Evolutionary conservation across 2,888 invertebrate species (phyloP), one percentile per base, ranked within the genome.

Genomic region (Tachina lurida): DNA sequence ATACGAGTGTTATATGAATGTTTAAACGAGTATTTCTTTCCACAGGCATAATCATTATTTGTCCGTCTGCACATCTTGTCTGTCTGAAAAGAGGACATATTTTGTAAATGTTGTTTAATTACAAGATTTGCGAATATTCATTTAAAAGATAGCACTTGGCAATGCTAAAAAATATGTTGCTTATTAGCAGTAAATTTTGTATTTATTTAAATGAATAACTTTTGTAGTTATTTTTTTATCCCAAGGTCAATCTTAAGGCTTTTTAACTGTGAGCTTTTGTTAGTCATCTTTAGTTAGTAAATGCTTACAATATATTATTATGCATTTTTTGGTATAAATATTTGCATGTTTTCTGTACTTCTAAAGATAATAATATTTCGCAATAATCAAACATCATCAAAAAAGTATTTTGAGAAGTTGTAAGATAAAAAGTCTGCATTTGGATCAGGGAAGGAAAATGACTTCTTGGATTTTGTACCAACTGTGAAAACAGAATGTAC

Each of bases 61-160:
- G 68, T 81, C 74, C 60, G 80, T 81, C 74, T 62, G 74, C 0
- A 10, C 52, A 60, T 74, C 74, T 81, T 60, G 54, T 81, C 71
- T 68, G 52, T 77, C 43, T 58, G 68, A 83, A 83, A 83, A 83
- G 86, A 86, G 86, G 86, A 86, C 86, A 86, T 83, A 83, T 86
- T 83, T 86, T 79, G 83, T 76, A 86, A 86, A 86, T 83, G 83
- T 83, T 86, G 83, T 86, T 86, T 86, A 86, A 86, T 86, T 86
- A 86, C 83, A 86, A 86, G 86, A 86, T 86, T 86, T 83, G 83
- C 63, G 80, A 80, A 83, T 80, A 86, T 83, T 76, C 86, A 83
- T 83, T 86, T 83, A 80, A 86, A 80, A 86, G 86, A 86, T 86
- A 86, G 73, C 86, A 76, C 73, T 54, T 56, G 39, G 81, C 80